Percentiles rank a stretch among this genome's conserved stretches.
phyloP scores from a whole-genome alignment of 2,888 invertebrate species.

The Polyommatus iphigenia region DNA sequence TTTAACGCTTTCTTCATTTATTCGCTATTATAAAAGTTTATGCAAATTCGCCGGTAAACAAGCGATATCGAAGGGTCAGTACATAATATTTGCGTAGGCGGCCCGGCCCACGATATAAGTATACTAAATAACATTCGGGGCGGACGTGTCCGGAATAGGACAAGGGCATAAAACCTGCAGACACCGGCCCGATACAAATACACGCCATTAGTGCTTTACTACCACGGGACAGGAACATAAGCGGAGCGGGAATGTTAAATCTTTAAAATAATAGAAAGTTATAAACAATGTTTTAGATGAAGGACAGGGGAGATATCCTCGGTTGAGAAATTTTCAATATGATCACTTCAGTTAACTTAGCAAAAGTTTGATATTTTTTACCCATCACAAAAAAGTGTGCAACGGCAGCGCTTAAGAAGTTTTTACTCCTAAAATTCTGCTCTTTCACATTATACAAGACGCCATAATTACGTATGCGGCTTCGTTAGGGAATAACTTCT shows the following conservation, averaged over 20 bases:
- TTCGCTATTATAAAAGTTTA: neutral
- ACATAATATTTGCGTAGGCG: conserved; percentile 16
- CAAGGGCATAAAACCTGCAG: conserved; percentile 26
- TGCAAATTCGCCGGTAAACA: conserved; percentile 1
- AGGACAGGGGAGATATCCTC: too few relatives aligned
- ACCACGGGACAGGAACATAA: neutral
- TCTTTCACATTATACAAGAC: too few relatives aligned
- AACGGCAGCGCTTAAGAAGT: too few relatives aligned
- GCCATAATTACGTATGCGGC: too few relatives aligned
- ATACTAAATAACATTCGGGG: conserved; percentile 25
- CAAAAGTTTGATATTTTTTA: too few relatives aligned
- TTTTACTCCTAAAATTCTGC: too few relatives aligned
- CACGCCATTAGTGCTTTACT: conserved; percentile 20
- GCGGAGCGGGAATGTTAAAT: neutral
- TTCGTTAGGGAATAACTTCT: too few relatives aligned
- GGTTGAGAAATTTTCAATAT: too few relatives aligned
- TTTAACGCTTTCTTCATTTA: neutral
- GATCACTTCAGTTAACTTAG: too few relatives aligned
- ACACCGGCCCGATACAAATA: conserved; percentile 26
- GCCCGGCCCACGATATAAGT: conserved; percentile 5
- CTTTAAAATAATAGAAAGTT: too few relatives aligned
- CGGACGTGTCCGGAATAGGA: conserved; percentile 22
- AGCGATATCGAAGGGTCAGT: conserved; percentile 4
- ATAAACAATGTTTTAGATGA: too few relatives aligned
- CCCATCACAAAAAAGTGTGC: too few relatives aligned